phyloP scores from a whole-genome alignment of 2,113 vertebrate species.

The Phalacrocorax aristotelis region DNA sequence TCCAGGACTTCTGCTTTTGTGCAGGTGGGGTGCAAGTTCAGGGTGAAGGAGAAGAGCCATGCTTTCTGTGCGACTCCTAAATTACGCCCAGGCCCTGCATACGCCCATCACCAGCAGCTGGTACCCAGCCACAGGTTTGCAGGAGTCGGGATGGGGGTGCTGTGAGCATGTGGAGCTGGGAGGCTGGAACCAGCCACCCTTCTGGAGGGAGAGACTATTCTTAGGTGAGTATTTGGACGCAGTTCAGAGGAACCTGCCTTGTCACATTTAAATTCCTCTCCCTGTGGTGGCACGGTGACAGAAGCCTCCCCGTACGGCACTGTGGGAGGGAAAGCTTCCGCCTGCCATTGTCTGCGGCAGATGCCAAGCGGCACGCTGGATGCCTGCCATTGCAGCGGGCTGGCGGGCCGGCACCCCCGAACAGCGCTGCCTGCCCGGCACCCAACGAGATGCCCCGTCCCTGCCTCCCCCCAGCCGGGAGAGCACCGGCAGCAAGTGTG shows the following conservation, averaged over 20 bases:
- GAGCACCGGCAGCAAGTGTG: not conserved
- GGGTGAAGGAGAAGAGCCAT: not conserved
- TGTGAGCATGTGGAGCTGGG: rapidly evolving
- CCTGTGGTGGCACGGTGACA: not conserved
- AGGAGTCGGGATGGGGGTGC: not conserved
- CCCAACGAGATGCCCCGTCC: rapidly evolving
- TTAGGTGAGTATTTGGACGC: not conserved
- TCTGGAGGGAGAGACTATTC: not conserved
- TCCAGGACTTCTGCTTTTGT: not conserved
- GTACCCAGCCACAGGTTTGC: not conserved
- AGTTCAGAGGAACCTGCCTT: slow-evolving; percentile 4
- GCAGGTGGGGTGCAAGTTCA: not conserved
- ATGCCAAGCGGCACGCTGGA: not conserved
- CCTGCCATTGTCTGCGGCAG: not conserved
- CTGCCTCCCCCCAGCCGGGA: not conserved
- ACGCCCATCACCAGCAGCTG: not conserved
- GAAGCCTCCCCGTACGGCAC: not conserved
- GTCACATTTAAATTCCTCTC: not conserved
- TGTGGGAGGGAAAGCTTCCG: slow-evolving; percentile 36
- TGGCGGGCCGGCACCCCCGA: not conserved
- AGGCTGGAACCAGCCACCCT: not conserved
- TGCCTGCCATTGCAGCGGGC: not conserved
- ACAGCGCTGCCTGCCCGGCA: rapidly evolving
- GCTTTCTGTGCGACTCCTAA: not conserved
- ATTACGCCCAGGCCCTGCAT: not conserved